These are phyloP conservation scores for Drosophila sproati DNA, from an alignment of 1,140 invertebrate species.

Conservation along the genomic window DNA sequence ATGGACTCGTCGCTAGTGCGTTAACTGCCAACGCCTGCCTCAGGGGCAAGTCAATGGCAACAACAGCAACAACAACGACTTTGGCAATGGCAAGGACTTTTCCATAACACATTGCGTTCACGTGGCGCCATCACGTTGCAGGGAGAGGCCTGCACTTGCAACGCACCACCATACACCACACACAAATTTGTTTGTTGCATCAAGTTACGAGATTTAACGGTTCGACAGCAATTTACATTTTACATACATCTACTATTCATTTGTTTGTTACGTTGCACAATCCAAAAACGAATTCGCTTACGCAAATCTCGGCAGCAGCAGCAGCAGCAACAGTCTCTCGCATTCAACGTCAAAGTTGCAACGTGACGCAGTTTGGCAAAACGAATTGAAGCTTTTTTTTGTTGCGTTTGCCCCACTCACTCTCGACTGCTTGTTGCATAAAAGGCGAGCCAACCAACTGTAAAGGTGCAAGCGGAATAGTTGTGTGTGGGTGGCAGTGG, in stretches of 20 bases:
- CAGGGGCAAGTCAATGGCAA: conserved; percentile 27
- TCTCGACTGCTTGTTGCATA: conserved; percentile 64
- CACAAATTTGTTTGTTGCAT: conserved; percentile 38
- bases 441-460: conserved; percentile 63
- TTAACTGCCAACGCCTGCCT: conserved; percentile 1
- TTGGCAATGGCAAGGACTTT: conserved; percentile 34
- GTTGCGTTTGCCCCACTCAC: conserved; percentile 14
- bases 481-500: background rate
- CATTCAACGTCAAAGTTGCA: conserved; percentile 55
- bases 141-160: background rate
- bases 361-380: conserved; percentile 78
- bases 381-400: conserved; percentile 53
- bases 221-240: conserved; percentile 47
- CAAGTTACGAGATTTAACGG: conserved; percentile 50
- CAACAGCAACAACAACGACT: background rate
- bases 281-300: conserved; percentile 68
- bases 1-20: background rate
- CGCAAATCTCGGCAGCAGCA: conserved; percentile 66
- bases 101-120: conserved; percentile 20
- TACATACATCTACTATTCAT: conserved; percentile 23
- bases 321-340: conserved; percentile 25
- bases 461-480: conserved; percentile 38
- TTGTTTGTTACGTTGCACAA: conserved; percentile 33
- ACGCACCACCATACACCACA: background rate
- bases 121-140: conserved; percentile 31